These are phyloP conservation scores for Euwallacea similis DNA, from an alignment of 1,140 invertebrate species.

Conservation along the genomic window DNA sequence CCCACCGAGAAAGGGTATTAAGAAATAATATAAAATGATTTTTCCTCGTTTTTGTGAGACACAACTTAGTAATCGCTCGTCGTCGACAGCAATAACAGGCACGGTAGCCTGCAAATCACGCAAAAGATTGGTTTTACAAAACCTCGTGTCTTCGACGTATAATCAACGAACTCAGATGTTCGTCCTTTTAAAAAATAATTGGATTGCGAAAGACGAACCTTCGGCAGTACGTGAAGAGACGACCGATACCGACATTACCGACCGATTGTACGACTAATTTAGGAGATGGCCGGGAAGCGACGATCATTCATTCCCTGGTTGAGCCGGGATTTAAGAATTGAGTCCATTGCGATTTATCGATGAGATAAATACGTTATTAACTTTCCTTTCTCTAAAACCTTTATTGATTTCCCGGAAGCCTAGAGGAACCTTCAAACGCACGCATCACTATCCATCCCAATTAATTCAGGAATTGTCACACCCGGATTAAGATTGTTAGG, in stretches of 20 bases:
- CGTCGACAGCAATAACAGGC: slow-evolving; percentile 18
- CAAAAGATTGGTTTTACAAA: slow-evolving; percentile 49
- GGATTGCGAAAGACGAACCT: slow-evolving; percentile 39
- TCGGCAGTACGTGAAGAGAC: slow-evolving; percentile 29
- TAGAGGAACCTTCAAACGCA: no score
- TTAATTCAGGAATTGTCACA: no score
- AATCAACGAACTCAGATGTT: slow-evolving; percentile 43
- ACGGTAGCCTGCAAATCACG: slow-evolving; percentile 41
- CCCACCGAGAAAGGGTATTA: slow-evolving; percentile 1
- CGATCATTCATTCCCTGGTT: no score
- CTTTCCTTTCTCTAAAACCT: no score
- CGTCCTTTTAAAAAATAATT: slow-evolving; percentile 43
- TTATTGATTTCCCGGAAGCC: no score
- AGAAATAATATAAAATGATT: slow-evolving; percentile 23
- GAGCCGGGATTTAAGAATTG: no score
- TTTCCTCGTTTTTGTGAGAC: slow-evolving; percentile 20
- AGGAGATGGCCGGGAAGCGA: not conserved
- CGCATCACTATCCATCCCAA: no score
- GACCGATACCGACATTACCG: slow-evolving; percentile 32
- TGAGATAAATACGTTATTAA: no score
- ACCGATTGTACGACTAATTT: slow-evolving; percentile 28
- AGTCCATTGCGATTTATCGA: no score
- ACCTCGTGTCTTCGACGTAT: slow-evolving; percentile 42
- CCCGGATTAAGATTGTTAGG: no score
- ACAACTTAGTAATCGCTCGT: slow-evolving; percentile 5